phyloP scores from a whole-genome alignment of 2,888 invertebrate species.

The Aplocera efformata region DNA sequence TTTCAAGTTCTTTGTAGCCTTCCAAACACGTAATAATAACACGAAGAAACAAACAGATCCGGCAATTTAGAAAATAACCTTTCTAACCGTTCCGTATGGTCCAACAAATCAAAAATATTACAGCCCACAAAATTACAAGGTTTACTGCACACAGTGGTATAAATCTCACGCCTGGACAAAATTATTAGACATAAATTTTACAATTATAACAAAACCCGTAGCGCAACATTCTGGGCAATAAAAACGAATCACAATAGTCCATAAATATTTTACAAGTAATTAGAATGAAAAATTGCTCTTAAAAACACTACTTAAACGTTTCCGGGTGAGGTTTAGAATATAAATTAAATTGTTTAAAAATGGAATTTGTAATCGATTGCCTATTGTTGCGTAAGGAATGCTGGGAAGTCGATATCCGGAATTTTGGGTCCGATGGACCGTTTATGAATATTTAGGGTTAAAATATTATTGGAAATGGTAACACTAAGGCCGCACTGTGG shows the following conservation, averaged over 20 bases:
- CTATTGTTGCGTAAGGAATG: conserved; percentile 34
- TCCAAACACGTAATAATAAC: too few species aligned
- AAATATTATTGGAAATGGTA: too few species aligned
- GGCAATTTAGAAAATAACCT: too few species aligned
- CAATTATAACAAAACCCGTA: conserved; percentile 46
- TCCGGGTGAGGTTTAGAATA: conserved; percentile 54
- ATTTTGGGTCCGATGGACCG: conserved; percentile 6
- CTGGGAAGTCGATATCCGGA: conserved; percentile 24
- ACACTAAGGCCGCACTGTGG: too few species aligned
- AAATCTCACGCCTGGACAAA: conserved; percentile 45
- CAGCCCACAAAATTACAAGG: conserved; percentile 33
- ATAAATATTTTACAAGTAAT: conserved; percentile 75
- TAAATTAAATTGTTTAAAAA: conserved; percentile 51
- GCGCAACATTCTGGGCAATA: conserved; percentile 41
- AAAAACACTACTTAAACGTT: conserved; percentile 51
- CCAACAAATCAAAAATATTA: conserved; percentile 19
- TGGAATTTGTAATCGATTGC: conserved; percentile 46
- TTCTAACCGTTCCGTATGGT: conserved; percentile 1
- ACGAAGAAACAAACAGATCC: too few species aligned
- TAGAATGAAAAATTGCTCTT: conserved; percentile 63
- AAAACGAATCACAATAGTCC: conserved; percentile 61
- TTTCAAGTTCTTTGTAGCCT: too few species aligned
- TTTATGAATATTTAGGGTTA: not conserved
- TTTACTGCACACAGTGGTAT: conserved; percentile 36
- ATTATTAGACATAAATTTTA: conserved; percentile 62